Conservation (phyloP, 2,113 vertebrate species). For the Cyprinodon variegatus region DNA sequence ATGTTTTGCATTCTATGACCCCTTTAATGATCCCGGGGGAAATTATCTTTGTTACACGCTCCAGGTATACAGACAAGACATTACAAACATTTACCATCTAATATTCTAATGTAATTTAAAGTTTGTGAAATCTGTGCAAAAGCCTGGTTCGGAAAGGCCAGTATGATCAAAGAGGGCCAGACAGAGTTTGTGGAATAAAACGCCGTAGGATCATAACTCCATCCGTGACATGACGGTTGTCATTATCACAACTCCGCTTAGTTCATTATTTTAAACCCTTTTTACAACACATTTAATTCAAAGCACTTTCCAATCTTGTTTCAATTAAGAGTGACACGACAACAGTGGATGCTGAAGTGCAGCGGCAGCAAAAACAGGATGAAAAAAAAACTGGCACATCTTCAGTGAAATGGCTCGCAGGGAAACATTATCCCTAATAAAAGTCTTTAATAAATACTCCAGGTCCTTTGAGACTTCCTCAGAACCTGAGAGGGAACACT, state of each 20-base stretch:
- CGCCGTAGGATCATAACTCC: slow-evolving; percentile 14
- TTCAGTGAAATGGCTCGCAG: slow-evolving; percentile 44
- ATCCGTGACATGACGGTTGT: slow-evolving; percentile 7
- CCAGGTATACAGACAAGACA: too few relatives aligned
- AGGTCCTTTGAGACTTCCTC: slow-evolving; percentile 84
- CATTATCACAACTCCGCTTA: slow-evolving; percentile 4
- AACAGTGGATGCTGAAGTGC: slow-evolving; percentile 17
- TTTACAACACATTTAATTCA: slow-evolving; percentile 36
- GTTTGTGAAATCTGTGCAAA: background rate
- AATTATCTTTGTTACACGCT: too few relatives aligned
- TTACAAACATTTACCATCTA: too few relatives aligned
- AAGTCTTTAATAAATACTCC: slow-evolving; percentile 76
- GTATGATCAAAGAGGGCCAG: background rate
- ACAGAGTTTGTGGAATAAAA: background rate
- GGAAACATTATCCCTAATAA: slow-evolving; percentile 82
- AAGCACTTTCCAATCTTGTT: slow-evolving; percentile 58
- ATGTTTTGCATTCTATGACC: too few relatives aligned
- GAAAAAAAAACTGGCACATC: slow-evolving; percentile 5
- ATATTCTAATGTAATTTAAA: background rate
- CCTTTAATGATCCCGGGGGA: too few relatives aligned
- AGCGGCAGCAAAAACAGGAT: slow-evolving; percentile 3
- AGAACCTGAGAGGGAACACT: slow-evolving; percentile 88
- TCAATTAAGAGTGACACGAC: slow-evolving; percentile 64
- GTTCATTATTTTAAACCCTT: slow-evolving; percentile 8
- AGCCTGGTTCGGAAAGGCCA: background rate